phyloP scores from a whole-genome alignment of 2,113 vertebrate species.

The Ptilonorhynchus violaceus region DNA sequence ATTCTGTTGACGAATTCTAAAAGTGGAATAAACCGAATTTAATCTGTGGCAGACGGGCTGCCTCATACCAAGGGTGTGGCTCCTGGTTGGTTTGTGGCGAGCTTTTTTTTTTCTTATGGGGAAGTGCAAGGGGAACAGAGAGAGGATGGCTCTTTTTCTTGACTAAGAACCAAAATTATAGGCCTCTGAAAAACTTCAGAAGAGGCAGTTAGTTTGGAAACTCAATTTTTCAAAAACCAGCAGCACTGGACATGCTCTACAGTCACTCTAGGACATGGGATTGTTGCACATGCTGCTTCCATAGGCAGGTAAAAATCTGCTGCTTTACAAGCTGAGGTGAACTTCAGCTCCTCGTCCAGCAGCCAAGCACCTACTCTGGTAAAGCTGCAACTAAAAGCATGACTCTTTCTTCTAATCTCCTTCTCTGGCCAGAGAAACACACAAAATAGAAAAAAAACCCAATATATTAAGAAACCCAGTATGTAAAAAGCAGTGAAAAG shows the following conservation, averaged over 20 bases:
- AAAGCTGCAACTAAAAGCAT: not conserved
- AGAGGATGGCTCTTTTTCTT: slow-evolving; percentile 56
- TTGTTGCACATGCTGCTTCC: not conserved
- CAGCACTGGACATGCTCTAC: not conserved
- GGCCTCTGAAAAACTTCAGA: slow-evolving; percentile 39
- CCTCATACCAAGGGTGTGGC: slow-evolving; percentile 53
- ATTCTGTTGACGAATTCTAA: slow-evolving; percentile 33
- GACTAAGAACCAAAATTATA: slow-evolving; percentile 51
- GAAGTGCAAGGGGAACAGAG: slow-evolving; percentile 35
- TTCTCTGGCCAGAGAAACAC: not conserved
- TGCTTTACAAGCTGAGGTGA: not conserved
- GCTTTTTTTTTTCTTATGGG: slow-evolving; percentile 8
- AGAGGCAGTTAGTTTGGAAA: not conserved
- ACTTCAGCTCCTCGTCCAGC: not conserved
- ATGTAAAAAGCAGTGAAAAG: not conserved
- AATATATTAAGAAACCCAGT: not conserved
- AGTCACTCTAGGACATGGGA: not conserved
- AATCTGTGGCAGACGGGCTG: slow-evolving; percentile 10
- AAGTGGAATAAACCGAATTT: slow-evolving; percentile 33
- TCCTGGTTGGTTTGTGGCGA: not conserved
- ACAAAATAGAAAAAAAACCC: not conserved
- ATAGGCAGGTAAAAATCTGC: not conserved
- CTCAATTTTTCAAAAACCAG: not conserved
- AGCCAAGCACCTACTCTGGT: not conserved
- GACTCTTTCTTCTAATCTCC: not conserved